A percentile compares a stretch with the other conserved stretches of the same genome.
phyloP scores from a whole-genome alignment of 1,140 invertebrate species.

The Megalopta genalis region DNA sequence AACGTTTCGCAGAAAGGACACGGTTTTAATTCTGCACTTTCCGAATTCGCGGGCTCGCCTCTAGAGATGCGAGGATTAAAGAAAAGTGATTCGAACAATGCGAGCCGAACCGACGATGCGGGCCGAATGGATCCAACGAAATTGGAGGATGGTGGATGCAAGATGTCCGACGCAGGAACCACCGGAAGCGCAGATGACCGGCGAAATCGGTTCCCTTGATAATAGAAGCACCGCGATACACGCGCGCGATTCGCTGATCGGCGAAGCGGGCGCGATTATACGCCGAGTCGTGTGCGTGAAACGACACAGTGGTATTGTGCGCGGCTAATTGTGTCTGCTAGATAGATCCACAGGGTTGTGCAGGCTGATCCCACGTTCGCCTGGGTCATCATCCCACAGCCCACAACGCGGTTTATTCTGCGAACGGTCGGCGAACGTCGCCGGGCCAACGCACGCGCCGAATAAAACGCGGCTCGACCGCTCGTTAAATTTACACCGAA shows the following conservation, averaged over 20 bases:
- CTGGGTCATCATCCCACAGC: slow-evolving; percentile 44
- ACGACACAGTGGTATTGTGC: slow-evolving; percentile 50
- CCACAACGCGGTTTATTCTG: slow-evolving; percentile 50
- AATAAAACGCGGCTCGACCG: slow-evolving; percentile 39
- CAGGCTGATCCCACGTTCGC: slow-evolving; percentile 53
- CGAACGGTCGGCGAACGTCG: slow-evolving; percentile 12
- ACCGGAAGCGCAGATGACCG: slow-evolving; percentile 14
- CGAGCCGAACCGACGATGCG: no score
- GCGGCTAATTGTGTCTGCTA: slow-evolving; percentile 55
- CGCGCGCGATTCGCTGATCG: slow-evolving; percentile 51
- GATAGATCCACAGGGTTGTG: slow-evolving; percentile 51
- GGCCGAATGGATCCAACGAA: no score
- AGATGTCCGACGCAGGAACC: not conserved
- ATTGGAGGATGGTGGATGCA: slow-evolving; percentile 3
- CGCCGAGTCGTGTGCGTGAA: slow-evolving; percentile 57
- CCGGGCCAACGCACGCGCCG: not conserved
- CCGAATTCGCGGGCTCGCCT: no score
- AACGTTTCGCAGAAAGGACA: no score
- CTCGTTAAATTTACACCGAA: slow-evolving; percentile 37
- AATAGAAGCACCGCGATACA: slow-evolving; percentile 5
- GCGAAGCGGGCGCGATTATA: slow-evolving; percentile 58
- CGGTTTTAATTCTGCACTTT: no score
- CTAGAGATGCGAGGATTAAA: no score
- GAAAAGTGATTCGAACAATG: no score
- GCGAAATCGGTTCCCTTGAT: slow-evolving; percentile 21